These are phyloP conservation scores for Hydrotaea cyrtoneurina DNA, from an alignment of 2,888 invertebrate genomes.

Conservation along the genomic window DNA sequence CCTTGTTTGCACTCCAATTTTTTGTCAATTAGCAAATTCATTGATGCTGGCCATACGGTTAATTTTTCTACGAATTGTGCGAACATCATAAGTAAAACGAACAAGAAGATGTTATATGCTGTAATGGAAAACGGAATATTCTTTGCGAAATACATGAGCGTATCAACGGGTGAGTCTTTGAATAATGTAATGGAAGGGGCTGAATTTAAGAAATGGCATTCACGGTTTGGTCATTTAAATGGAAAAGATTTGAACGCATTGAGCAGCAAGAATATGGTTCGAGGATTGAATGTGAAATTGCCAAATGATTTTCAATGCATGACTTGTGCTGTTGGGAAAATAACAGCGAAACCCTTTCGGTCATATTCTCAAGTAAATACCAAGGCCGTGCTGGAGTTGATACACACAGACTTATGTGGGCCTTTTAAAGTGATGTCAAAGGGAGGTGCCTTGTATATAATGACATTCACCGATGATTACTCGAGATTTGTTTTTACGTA, in stretches of 20 bases:
- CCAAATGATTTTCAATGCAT: slow-evolving; percentile 38
- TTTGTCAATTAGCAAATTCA: slow-evolving; percentile 42
- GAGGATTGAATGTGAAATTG: slow-evolving; percentile 24
- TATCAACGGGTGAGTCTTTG: slow-evolving; percentile 7
- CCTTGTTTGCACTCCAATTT: slow-evolving; percentile 49
- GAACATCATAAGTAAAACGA: slow-evolving; percentile 6
- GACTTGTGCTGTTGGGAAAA: slow-evolving; percentile 49
- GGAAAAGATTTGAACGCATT: slow-evolving; percentile 23
- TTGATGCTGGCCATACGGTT: slow-evolving; percentile 2
- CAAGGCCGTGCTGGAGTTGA: neutral
- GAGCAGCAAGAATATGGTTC: slow-evolving; percentile 31
- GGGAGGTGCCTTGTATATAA: slow-evolving; percentile 34
- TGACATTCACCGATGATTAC: slow-evolving; percentile 32
- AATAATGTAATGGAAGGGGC: slow-evolving; percentile 14
- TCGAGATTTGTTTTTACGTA: slow-evolving; percentile 49
- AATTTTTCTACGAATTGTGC: slow-evolving; percentile 18
- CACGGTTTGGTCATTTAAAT: slow-evolving; percentile 42
- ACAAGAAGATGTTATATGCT: slow-evolving; percentile 25
- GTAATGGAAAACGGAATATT: slow-evolving; percentile 36
- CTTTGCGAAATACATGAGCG: slow-evolving; percentile 10
- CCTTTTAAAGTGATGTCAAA: slow-evolving; percentile 45
- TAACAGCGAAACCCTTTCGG: slow-evolving; percentile 30
- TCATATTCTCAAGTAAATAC: slow-evolving; percentile 5
- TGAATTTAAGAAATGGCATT: slow-evolving; percentile 39
- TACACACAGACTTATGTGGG: slow-evolving; percentile 35